Evolutionary conservation across 2,113 vertebrate genomes (phyloP), one percentile per base, ranked within the genome.

Genomic region (Aplodontia rufa): DNA sequence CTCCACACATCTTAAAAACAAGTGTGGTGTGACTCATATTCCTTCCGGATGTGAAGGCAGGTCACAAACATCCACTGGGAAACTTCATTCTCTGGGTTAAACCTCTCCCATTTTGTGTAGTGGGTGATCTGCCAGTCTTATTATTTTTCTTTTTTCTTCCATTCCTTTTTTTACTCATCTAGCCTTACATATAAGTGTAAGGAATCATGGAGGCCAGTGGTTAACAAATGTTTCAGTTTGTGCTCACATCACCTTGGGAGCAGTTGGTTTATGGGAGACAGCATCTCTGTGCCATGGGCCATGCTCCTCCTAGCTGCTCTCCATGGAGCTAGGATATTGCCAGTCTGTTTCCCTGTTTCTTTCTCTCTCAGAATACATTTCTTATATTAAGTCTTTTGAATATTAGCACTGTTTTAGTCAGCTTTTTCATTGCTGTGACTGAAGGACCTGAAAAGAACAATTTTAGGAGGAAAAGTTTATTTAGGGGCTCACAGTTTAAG

Each of bases 41-140:
- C 93, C 95, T 96, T 97, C 96, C 95, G 79, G 71, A 5, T 35
- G 42, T 42, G 87, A 4, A 28, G 49, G 87, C 3, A 28, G 49
- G 35, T 47, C 66, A 72, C 47, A 88, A 30, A 91, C 55, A 84
- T 42, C 80, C 78, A 72, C 64, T 53, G 47, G 51, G 51, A 94
- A 72, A 85, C 62, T 60, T 68, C 53, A 58, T 96, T 72, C 64
- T 74, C 68, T 64, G 20, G 45, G 42, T 88, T 82, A 80, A 37
- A 42, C 83, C 86, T 97, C n/a, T 35, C 9, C 17, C 40, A 19
- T 32, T 51, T 64, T 97, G 47, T 60, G 35, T 82, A 93, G 75
- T 75, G 8, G 62, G 22, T 93, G 53, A 80, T 64, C 55, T 49
- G 58, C 92, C 79, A 0, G 53, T 94, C 49, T 94, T 35, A 58